Evolutionary conservation across 1,140 invertebrate genomes (phyloP), one percentile per base, ranked within the genome.

Genomic region (Drosophila tropicalis): DNA sequence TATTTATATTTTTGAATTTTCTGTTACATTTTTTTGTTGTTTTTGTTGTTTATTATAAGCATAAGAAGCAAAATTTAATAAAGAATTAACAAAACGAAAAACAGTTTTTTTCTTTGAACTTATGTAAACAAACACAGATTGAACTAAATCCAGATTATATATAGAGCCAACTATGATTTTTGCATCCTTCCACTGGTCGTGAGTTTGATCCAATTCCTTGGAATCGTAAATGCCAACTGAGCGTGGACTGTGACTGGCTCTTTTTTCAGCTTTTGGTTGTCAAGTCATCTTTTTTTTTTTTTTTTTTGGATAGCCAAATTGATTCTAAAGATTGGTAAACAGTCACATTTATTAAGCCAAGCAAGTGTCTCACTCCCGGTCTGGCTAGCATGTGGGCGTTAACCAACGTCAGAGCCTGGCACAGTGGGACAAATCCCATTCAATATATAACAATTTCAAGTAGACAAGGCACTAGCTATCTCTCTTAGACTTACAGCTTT

Each of bases 291-390:
- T 13, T 13, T 41, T 4, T n/a, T n/a, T 5, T 41, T 41, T 41
- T 41, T 12, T n/a, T 47, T 47, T 44, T 47, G 19, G 44, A 51
- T 22, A 19, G 9, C 44, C 44, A 51, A 51, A 51, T 51, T 51
- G 44, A 10, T 51, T 22, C 44, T 51, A n/a, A 22, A 51, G 17
- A 51, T 51, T 9, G 44, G 44, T 51, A 51, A 51, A 51, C 44
- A 51, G 44, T 51, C 44, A 22, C 44, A 51, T 51, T 51, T 51
- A 51, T 51, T 51, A 12, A 51, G 44, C 19, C 19, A 22, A 51
- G 44, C 44, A 51, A 51, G 19, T 51, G 44, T 22, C 17, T 51
- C n/a, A 5, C 15, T 9, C 17, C 44, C 15, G 6, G 15, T 19
- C 17, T 15, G 4, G 9, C 17, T 47, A 2, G 15, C 44, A 9